Conservation (phyloP, 2,113 vertebrate species). For the Spermophilus dauricus region DNA sequence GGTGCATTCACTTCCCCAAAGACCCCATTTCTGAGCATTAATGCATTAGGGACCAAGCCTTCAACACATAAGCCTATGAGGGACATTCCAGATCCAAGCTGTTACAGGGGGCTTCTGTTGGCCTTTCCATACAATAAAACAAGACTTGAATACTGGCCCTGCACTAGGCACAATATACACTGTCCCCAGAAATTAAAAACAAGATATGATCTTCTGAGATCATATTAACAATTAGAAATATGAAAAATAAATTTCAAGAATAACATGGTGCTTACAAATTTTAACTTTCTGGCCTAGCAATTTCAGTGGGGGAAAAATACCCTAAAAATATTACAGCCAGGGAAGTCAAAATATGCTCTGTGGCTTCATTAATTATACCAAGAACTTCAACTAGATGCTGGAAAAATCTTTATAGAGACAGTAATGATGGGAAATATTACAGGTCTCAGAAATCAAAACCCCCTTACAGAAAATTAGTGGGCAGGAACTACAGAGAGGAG, state of each 20-base stretch:
- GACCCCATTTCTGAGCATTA: not conserved
- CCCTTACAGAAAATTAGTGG: constrained; percentile 26
- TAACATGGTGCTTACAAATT: constrained; percentile 56
- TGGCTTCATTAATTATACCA: constrained; percentile 40
- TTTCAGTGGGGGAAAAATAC: not conserved
- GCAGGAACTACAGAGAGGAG: not conserved
- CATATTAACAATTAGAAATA: constrained; percentile 10
- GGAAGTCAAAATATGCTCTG: constrained; percentile 12
- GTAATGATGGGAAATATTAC: constrained; percentile 10
- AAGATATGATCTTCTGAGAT: constrained; percentile 1
- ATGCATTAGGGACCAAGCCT: not conserved
- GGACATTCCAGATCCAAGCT: not conserved
- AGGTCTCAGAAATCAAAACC: constrained; percentile 49
- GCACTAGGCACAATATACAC: not conserved
- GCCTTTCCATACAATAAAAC: not conserved
- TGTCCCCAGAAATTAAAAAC: not conserved
- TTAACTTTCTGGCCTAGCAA: constrained; percentile 15
- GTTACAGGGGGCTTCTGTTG: not conserved
- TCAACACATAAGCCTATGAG: not conserved
- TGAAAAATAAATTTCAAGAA: not conserved
- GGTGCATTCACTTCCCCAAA: not conserved
- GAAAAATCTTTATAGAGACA: not conserved
- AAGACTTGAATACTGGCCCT: not conserved
- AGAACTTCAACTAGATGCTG: constrained; percentile 1
- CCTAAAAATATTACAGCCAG: not conserved